Conservation (phyloP, 53 echinoderm and acorn worm species). For the Zoroaster sp. region DNA sequence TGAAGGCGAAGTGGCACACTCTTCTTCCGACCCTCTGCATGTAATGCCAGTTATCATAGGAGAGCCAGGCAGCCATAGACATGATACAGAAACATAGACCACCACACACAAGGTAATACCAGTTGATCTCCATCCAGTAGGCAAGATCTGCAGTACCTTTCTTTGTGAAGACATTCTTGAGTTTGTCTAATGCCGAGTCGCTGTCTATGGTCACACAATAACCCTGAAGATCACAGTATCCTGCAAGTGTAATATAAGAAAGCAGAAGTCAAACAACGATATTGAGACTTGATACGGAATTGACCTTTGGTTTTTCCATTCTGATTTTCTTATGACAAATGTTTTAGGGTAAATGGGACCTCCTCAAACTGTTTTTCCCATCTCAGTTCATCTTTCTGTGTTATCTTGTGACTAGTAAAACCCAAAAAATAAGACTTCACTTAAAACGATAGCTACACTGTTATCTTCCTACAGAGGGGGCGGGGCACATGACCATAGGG, state of each 20-base stretch:
- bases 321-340: too few species aligned
- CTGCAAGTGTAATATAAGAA: background rate
- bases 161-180: slow-evolving; percentile 46
- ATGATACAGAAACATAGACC: background rate
- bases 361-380: too few species aligned
- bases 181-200: slow-evolving; percentile 59
- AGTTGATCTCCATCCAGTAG: slow-evolving; percentile 47
- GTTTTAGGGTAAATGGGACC: too few species aligned
- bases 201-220: slow-evolving; percentile 44
- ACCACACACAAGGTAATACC: slow-evolving; percentile 38
- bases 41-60: background rate
- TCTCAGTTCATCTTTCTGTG: too few species aligned
- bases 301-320: too few species aligned
- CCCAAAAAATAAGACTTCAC: too few species aligned
- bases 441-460: too few species aligned
- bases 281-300: too few species aligned
- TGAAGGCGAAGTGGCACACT: background rate
- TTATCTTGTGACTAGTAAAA: too few species aligned
- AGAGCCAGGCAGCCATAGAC: background rate
- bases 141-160: background rate
- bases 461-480: background rate
- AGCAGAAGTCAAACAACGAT: too few species aligned
- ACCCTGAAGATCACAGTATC: slow-evolving; percentile 55
- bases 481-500: too few species aligned
- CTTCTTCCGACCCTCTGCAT: background rate